These are phyloP conservation scores for Plebejus argus DNA, from an alignment of 2,888 invertebrate species.

Conservation along the genomic window DNA sequence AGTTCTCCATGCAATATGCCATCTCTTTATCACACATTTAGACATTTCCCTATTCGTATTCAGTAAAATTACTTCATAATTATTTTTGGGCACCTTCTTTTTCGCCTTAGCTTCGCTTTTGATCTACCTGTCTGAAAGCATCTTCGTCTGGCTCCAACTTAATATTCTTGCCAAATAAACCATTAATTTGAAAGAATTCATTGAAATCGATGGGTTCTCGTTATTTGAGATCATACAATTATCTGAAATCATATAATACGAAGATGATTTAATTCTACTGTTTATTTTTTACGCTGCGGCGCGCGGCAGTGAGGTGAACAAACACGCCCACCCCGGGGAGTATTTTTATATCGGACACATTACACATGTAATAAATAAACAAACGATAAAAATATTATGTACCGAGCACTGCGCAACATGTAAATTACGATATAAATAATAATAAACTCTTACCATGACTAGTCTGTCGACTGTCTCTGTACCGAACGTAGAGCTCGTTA, in stretches of 20 bases:
- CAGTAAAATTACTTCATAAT: constrained; percentile 15
- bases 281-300: neutral
- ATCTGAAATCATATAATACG: neutral
- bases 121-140: too few relatives aligned
- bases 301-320: neutral
- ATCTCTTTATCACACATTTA: constrained; percentile 42
- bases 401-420: too few relatives aligned
- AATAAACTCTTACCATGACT: too few relatives aligned
- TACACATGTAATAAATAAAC: neutral
- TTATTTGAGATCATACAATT: neutral
- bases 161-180: neutral
- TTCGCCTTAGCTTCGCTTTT: neutral
- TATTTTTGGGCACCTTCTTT: neutral
- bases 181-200: neutral
- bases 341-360: neutral
- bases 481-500: too few relatives aligned
- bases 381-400: neutral
- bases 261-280: neutral
- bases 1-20: neutral
- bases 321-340: neutral
- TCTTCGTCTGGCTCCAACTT: constrained; percentile 30
- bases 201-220: neutral
- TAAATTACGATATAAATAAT: too few relatives aligned
- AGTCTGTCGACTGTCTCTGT: too few relatives aligned
- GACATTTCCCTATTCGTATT: neutral